Percentiles rank a stretch among this genome's conserved stretches.
Conservation (phyloP, 30 jellyfish, hydroid and myxozoan genomes). For the Aurelia coerulea region DNA sequence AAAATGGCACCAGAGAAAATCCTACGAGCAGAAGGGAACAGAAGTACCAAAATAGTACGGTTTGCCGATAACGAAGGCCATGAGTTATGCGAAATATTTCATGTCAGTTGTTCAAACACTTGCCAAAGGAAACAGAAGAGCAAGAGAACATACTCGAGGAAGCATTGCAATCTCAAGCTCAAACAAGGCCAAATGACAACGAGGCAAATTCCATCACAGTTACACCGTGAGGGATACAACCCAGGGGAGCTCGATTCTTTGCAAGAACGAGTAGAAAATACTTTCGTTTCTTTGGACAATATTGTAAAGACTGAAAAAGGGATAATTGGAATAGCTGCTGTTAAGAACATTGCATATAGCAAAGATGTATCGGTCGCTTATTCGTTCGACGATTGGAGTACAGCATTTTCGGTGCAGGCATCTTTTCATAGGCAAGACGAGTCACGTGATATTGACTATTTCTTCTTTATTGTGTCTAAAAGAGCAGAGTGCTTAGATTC, state of each 20-base stretch:
- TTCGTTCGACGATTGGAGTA: conserved; percentile 74
- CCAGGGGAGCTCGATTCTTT: too few relatives aligned
- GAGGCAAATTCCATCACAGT: too few relatives aligned
- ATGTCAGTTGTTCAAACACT: conserved; percentile 11
- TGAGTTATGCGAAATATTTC: conserved; percentile 63
- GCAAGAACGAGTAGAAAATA: too few relatives aligned
- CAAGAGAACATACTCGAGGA: too few relatives aligned
- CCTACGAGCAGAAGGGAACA: not conserved
- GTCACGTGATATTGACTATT: conserved; percentile 58
- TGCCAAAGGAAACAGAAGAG: not conserved
- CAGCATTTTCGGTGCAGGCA: conserved; percentile 52
- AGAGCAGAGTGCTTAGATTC: conserved; percentile 17
- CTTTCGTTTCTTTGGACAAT: conserved; percentile 31
- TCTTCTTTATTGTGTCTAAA: conserved; percentile 44
- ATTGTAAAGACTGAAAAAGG: conserved; percentile 39
- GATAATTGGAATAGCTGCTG: conserved; percentile 85
- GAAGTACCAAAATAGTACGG: conserved; percentile 69
- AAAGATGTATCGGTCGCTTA: conserved; percentile 61
- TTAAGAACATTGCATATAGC: conserved; percentile 64
- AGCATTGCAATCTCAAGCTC: too few relatives aligned
- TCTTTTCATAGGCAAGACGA: conserved; percentile 69
- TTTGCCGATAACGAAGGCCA: conserved; percentile 98
- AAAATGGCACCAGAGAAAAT: too few relatives aligned
- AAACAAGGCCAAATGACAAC: too few relatives aligned
- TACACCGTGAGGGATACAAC: too few relatives aligned